Base-by-base conservation (phyloP, 2,888 invertebrate species). In the Coecobrya sp. region DNA sequence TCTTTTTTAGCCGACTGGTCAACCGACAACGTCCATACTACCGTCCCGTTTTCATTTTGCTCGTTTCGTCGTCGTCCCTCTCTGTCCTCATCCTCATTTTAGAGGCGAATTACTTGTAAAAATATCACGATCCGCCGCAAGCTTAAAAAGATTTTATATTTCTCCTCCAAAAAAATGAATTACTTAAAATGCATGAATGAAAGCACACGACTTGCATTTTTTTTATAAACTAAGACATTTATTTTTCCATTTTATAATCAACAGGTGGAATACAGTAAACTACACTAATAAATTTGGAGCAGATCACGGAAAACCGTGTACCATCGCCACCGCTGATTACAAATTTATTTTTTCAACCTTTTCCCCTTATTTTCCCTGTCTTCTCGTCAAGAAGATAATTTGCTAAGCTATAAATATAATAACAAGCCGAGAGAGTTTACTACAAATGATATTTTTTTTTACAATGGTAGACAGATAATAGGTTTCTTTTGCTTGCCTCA, bases 221-320 rank as follows among this genome's bases (percentile, higher is more conserved):
- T 68, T 68, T 27, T 68, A 30, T 30, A 68, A 68, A 68, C 30
- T 68, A 68, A 68, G 68, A 68, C 68, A 68, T 68, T 68, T 68
- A 68, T 30, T 68, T 68, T 27, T 68, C 30, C 68, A 27, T 30
- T 30, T 68, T 68, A 62, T 62, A 62, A 62, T 62, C 62, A 62
- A 1, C 25, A 59, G 68, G 16, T 68, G 68, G 30, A 68, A 68
- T 30, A 68, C 25, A 68, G 68, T 68, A 76, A 76, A 76, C n/a
- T 42, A 76, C 11, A 45, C 76, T 45, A 42, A 76, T 76, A 76
- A 76, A 76, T 76, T 76, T 76, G n/a, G 49, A 76, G 49, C 22
- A 76, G 45, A 76, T 76, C 76, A 76, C 76, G 76, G 76, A 76
- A 76, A 76, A 76, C 45, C 76, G 76, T 76, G 76, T 76, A 45